Conservation (phyloP, 2,888 invertebrate genomes). For the Lingula anatina region DNA sequence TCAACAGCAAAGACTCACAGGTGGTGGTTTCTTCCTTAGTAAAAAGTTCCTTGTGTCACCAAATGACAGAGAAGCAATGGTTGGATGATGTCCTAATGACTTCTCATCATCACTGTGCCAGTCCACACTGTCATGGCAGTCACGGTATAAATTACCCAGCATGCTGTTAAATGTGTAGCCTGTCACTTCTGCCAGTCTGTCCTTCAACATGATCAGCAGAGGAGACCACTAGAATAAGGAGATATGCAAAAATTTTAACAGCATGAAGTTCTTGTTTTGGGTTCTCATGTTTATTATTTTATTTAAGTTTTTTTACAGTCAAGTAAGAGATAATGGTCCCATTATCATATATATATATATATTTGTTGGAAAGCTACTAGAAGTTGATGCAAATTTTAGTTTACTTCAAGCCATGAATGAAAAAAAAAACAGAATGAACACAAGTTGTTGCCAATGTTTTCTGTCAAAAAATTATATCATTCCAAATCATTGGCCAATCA, state of each 20-base stretch:
- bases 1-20: slow-evolving; percentile 28
- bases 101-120: slow-evolving; percentile 55
- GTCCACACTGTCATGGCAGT: slow-evolving; percentile 53
- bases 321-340: too few relatives aligned
- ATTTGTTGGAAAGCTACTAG: too few relatives aligned
- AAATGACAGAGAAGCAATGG: slow-evolving; percentile 50
- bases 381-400: too few relatives aligned
- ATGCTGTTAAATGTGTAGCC: slow-evolving; percentile 54
- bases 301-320: too few relatives aligned
- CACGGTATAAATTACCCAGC: slow-evolving; percentile 54
- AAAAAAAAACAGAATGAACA: too few relatives aligned
- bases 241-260: background rate
- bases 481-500: too few relatives aligned
- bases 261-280: background rate
- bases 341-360: too few relatives aligned
- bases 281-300: too few relatives aligned
- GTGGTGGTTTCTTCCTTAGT: slow-evolving; percentile 47
- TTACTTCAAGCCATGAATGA: too few relatives aligned
- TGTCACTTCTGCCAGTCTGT: slow-evolving; percentile 43
- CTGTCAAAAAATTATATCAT: too few relatives aligned
- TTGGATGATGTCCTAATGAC: slow-evolving; percentile 48
- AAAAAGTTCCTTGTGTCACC: slow-evolving; percentile 52
- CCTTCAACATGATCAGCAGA: slow-evolving; percentile 29
- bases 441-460: too few relatives aligned
- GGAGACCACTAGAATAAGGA: slow-evolving; percentile 41